phyloP scores from a whole-genome alignment of 1,140 invertebrate species.

The Drosophila prosaltans region DNA sequence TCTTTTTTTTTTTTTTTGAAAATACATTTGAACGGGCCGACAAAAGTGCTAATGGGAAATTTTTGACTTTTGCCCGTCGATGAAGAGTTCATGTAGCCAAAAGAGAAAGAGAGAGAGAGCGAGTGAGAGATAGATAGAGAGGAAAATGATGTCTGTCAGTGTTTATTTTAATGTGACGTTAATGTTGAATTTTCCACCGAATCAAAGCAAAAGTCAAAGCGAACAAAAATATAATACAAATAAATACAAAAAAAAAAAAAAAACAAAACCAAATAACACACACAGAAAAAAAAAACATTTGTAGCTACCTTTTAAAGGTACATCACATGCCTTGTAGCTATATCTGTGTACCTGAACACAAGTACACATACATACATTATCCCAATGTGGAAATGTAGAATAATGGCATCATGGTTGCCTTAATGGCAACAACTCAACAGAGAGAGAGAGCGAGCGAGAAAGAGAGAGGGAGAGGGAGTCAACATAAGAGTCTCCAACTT shows the following conservation, averaged over 20 bases:
- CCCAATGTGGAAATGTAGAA: constrained; percentile 44
- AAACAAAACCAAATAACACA: constrained; percentile 29
- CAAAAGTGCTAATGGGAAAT: constrained; percentile 11
- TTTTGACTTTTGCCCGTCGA: constrained; percentile 8
- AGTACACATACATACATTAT: constrained; percentile 44
- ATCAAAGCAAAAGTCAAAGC: constrained; percentile 57
- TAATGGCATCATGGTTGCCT: constrained; percentile 36
- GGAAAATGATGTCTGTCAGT: constrained; percentile 44
- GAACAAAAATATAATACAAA: constrained; percentile 37
- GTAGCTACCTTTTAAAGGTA: constrained; percentile 48
- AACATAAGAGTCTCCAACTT: constrained; percentile 20
- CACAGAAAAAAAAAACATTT: constrained; percentile 37
- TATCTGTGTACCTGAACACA: constrained; percentile 19
- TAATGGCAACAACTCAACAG: constrained; percentile 42
- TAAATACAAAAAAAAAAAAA: constrained; percentile 42
- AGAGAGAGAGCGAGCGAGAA: not conserved
- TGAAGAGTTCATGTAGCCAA: constrained; percentile 1
- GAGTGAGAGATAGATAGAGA: constrained; percentile 18
- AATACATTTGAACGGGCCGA: not conserved
- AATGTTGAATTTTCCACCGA: constrained; percentile 50
- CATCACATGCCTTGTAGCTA: constrained; percentile 13
- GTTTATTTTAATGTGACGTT: constrained; percentile 59
- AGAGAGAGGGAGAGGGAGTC: not conserved
- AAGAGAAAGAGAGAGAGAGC: not conserved
- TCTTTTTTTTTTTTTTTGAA: not conserved